Evolutionary conservation across 37 sponge, comb jelly and placozoan genomes (phyloP), one percentile per base, ranked within the genome.

Genomic region (Corticium candelabrum): DNA sequence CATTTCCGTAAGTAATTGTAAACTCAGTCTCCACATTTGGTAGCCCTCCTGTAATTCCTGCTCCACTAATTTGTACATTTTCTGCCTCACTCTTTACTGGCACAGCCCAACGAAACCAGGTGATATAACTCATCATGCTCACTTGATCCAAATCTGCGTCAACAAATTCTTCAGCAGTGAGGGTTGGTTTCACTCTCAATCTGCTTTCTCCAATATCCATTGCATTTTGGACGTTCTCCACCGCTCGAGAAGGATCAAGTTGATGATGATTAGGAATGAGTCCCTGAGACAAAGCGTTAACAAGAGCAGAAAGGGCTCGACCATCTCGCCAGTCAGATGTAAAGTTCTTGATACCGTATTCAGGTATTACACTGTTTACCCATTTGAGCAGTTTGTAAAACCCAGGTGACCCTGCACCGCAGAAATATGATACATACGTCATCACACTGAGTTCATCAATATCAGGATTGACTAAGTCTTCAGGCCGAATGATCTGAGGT

Each of bases 371-470:
- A 39, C 39, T 43, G 77, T 86, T 78, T 34, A 93, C 77, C 87
- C 89, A 93, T 11, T 82, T 82, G 35, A 89, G 76, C 15, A 93
- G 90, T 11, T 72, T 67, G 75, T 81, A 79, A 37, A 77, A 71
- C 30, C 93, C 90, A 7, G 80, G 77, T 0, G 93, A 86, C 68
- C 73, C 80, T 41, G 77, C 82, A 15, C 84, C 83, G 83, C 93
- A 92, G 84, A 85, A 93, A 77, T 84, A 86, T 36, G 87, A 86
- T 34, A 93, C 76, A 82, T 93, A 93, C 30, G 93, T 93, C 90
- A 93, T 89, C 15, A 84, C 79, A 4, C 90, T 89, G 35, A 89
- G 87, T 72, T 93, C 90, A 38, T 93, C 93, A 30, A 90, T 87
- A 34, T 85, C 84, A 31, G 81, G 80, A 11, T 89, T 82, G 43